Percentiles rank a stretch among this genome's conserved stretches.
phyloP scores from a whole-genome alignment of 1,140 invertebrate genomes.

The Bactericera cockerelli region DNA sequence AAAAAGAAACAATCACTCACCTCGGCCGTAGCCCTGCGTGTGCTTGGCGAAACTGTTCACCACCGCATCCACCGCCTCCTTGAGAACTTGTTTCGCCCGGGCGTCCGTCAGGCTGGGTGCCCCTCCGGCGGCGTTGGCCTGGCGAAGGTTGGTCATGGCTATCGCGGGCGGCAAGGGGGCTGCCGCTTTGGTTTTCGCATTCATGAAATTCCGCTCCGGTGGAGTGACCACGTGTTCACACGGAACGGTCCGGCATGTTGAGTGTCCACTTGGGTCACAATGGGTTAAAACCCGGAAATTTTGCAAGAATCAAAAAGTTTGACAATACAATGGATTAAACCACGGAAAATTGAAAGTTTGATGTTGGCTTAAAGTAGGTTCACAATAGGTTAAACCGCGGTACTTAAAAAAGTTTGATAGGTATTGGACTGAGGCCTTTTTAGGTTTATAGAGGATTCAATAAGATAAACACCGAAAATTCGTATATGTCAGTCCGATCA shows the following conservation, averaged over 20 bases:
- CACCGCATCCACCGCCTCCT: slow-evolving; percentile 59
- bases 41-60: slow-evolving; percentile 65
- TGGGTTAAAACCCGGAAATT: no score
- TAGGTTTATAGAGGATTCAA: no score
- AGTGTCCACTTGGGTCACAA: no score
- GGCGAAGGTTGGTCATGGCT: slow-evolving; percentile 12
- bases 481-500: no score
- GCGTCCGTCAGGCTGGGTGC: slow-evolving; percentile 36
- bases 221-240: not conserved
- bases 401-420: no score
- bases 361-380: no score
- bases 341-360: no score
- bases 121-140: slow-evolving; percentile 23
- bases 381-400: no score
- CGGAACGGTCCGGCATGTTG: not conserved
- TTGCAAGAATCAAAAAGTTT: no score
- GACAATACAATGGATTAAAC: no score
- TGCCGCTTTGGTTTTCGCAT: slow-evolving; percentile 20
- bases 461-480: no score
- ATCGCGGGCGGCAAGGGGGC: slow-evolving; percentile 16
- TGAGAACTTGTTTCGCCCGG: slow-evolving; percentile 51
- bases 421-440: no score
- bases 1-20: slow-evolving; percentile 29
- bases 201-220: slow-evolving; percentile 12
- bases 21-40: slow-evolving; percentile 57